Evolutionary conservation across 1,140 invertebrate genomes (phyloP).

Genomic region (Caerostris darwini): DNA sequence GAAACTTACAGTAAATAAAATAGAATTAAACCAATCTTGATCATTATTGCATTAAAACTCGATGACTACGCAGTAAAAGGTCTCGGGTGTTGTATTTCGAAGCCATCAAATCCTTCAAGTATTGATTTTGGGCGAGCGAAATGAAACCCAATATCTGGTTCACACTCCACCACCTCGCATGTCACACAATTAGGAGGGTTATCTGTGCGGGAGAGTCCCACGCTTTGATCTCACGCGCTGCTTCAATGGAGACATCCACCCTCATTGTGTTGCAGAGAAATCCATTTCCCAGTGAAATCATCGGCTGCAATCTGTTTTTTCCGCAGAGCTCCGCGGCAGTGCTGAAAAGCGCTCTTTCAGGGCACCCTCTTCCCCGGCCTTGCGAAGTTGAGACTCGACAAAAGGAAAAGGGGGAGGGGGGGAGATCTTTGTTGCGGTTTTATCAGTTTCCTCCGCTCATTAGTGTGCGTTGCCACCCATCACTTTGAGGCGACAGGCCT

Average conservation of each 20-base stretch:
- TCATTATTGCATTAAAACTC: no score
- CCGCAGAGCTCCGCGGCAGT: background rate
- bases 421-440: conserved; percentile 38
- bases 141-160: background rate
- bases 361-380: background rate
- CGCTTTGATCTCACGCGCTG: background rate
- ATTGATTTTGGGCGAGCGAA: no score
- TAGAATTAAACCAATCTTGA: no score
- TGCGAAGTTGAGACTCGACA: background rate
- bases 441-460: conserved; percentile 58
- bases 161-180: background rate
- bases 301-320: conserved; percentile 26
- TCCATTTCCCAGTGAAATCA: background rate
- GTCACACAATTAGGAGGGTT: background rate
- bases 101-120: no score
- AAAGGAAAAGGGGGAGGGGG: background rate
- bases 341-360: background rate
- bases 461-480: background rate
- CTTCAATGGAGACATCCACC: background rate
- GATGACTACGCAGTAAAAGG: no score
- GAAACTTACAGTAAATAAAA: no score
- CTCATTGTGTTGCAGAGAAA: background rate
- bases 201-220: background rate
- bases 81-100: no score
- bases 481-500: no score